phyloP scores from a whole-genome alignment of 2,113 vertebrate species.

The Eptesicus fuscus region DNA sequence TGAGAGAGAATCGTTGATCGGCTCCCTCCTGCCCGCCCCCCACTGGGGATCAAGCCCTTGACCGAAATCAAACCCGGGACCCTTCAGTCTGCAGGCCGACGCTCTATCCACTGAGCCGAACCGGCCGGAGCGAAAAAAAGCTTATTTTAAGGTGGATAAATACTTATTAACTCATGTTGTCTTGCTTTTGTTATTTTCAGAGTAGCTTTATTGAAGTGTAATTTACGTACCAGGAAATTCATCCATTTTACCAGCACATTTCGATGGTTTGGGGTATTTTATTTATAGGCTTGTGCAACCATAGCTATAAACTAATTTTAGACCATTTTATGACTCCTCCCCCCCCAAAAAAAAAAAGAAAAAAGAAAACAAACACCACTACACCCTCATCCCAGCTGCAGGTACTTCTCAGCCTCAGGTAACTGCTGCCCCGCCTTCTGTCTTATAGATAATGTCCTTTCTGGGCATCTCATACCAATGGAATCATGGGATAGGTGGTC shows the following conservation, averaged over 20 bases:
- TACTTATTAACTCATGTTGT: background rate
- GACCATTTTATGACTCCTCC: background rate
- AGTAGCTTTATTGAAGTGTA: background rate
- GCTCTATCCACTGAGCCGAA: too few species aligned
- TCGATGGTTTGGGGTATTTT: background rate
- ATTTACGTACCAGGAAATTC: background rate
- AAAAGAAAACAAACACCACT: background rate
- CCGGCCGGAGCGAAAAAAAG: background rate
- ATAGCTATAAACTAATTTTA: background rate
- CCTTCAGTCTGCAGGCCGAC: too few species aligned
- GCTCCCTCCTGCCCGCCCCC: too few species aligned
- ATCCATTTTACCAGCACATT: background rate
- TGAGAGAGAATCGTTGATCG: too few species aligned
- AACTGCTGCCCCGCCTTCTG: background rate
- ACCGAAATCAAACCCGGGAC: too few species aligned
- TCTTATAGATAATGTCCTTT: background rate
- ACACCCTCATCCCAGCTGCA: background rate
- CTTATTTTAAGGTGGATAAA: background rate
- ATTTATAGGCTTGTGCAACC: background rate
- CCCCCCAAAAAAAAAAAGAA: background rate
- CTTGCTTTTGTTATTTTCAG: background rate
- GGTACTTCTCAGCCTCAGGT: background rate
- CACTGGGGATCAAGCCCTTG: too few species aligned
- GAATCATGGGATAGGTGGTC: background rate
- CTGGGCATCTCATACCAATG: constrained; percentile 9